phyloP scores from a whole-genome alignment of 2,113 vertebrate species.

The Scopus umbretta region DNA sequence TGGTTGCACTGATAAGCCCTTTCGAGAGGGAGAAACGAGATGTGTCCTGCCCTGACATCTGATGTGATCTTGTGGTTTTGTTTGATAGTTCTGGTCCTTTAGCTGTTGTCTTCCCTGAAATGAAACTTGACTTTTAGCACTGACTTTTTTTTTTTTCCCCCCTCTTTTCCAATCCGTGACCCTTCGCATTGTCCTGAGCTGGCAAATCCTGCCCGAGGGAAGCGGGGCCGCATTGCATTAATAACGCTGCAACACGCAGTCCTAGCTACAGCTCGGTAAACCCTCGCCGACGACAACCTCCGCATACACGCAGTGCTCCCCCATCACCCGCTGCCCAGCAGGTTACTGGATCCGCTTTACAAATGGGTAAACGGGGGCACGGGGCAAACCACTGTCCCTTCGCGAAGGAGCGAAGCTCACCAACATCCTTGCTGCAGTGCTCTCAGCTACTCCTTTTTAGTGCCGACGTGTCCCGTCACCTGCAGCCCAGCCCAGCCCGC shows the following conservation, averaged over 20 bases:
- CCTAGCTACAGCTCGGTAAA: neutral
- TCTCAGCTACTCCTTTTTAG: neutral
- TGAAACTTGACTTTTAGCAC: neutral
- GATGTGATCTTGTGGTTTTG: constrained; percentile 59
- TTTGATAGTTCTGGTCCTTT: neutral
- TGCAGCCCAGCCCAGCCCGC: neutral
- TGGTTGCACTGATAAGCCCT: constrained; percentile 28
- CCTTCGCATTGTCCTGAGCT: neutral
- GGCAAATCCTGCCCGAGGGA: neutral
- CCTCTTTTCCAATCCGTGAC: neutral
- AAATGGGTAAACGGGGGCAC: neutral
- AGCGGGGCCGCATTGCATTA: rapidly evolving
- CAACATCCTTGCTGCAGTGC: rapidly evolving
- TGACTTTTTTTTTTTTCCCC: neutral
- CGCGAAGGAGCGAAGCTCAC: rapidly evolving
- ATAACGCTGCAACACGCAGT: neutral
- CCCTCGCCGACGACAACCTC: neutral
- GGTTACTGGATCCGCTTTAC: neutral
- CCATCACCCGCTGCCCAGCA: neutral
- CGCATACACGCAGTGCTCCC: rapidly evolving
- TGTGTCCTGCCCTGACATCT: constrained; percentile 44
- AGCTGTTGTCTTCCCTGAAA: constrained; percentile 32
- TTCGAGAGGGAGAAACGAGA: constrained; percentile 14
- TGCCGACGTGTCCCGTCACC: rapidly evolving
- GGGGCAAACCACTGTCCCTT: neutral